Evolutionary conservation across 2,797 vertebrate species (phyloP).

Genomic region (Perodicticus potto): DNA sequence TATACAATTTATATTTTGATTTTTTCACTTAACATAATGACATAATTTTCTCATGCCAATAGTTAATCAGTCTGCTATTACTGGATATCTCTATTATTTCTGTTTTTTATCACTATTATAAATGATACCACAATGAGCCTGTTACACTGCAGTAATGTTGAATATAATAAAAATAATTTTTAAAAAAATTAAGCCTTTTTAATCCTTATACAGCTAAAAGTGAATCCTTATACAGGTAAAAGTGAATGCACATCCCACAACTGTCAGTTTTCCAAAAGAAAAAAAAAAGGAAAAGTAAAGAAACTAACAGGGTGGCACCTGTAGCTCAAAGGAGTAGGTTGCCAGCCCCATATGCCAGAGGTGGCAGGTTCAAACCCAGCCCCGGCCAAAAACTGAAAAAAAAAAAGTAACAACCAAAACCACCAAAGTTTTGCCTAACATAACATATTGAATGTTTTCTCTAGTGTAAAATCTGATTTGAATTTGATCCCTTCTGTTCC

Average conservation of each 20-base stretch:
- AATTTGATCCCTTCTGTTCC: not conserved
- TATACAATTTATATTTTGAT: not conserved
- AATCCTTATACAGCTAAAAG: not conserved
- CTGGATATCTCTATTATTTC: slow-evolving; percentile 31
- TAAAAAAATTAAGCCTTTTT: not conserved
- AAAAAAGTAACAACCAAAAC: slow-evolving; percentile 2
- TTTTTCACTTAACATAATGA: slow-evolving; percentile 3
- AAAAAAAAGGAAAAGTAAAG: not conserved
- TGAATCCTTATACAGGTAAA: too few species aligned
- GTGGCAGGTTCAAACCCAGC: too few species aligned
- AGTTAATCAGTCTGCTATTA: slow-evolving; percentile 23
- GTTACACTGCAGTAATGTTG: not conserved
- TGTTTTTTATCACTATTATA: slow-evolving; percentile 17
- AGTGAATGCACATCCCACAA: not conserved
- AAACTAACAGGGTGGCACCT: too few species aligned
- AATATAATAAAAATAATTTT: slow-evolving; percentile 30
- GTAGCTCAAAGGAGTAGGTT: too few species aligned
- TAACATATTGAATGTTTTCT: not conserved
- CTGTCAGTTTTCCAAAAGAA: not conserved
- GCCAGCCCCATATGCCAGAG: too few species aligned
- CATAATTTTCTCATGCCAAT: slow-evolving; percentile 37
- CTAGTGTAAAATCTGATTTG: not conserved
- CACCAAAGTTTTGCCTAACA: not conserved
- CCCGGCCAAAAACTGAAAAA: not conserved
- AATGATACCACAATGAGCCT: not conserved